Percentiles rank a stretch among this genome's conserved stretches.
Conservation (phyloP, 2,888 invertebrate genomes). For the Lymantria dispar region DNA sequence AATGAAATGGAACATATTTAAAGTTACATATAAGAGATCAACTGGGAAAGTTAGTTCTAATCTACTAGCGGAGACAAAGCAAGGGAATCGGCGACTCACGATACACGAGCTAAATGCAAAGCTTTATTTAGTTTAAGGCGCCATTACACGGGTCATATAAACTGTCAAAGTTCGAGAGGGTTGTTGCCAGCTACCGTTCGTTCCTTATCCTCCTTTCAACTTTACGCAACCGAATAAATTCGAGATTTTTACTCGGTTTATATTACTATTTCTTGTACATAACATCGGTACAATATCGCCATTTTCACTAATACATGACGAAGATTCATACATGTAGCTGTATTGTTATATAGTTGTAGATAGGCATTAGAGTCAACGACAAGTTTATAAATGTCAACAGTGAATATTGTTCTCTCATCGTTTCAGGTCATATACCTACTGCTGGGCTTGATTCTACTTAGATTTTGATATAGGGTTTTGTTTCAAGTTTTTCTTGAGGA, state of each 20-base stretch:
- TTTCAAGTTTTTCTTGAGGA: too few relatives aligned
- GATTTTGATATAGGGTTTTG: too few relatives aligned
- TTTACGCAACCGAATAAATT: conserved; percentile 45
- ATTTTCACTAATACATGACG: conserved; percentile 7
- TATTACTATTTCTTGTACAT: conserved; percentile 44
- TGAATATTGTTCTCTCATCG: too few relatives aligned
- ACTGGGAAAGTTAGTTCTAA: conserved; percentile 49
- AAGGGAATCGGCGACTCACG: conserved; percentile 46
- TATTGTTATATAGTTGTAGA: too few relatives aligned
- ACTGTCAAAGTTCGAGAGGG: conserved; percentile 75
- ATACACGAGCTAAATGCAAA: conserved; percentile 71
- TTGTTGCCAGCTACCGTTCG: conserved; percentile 42
- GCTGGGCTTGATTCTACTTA: too few relatives aligned
- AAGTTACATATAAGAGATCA: neutral
- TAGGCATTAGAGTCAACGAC: too few relatives aligned
- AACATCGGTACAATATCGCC: conserved; percentile 29
- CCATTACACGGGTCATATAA: conserved; percentile 82
- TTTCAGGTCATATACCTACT: too few relatives aligned
- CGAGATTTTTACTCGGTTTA: conserved; percentile 50
- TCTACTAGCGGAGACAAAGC: conserved; percentile 63
- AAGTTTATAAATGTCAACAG: too few relatives aligned
- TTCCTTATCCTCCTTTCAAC: conserved; percentile 39
- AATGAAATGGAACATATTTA: neutral
- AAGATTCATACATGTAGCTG: too few relatives aligned
- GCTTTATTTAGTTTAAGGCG: conserved; percentile 79